Evolutionary conservation across 92 coral and sea anemone genomes (phyloP).

Genomic region (Umimayanthus kanabou): DNA sequence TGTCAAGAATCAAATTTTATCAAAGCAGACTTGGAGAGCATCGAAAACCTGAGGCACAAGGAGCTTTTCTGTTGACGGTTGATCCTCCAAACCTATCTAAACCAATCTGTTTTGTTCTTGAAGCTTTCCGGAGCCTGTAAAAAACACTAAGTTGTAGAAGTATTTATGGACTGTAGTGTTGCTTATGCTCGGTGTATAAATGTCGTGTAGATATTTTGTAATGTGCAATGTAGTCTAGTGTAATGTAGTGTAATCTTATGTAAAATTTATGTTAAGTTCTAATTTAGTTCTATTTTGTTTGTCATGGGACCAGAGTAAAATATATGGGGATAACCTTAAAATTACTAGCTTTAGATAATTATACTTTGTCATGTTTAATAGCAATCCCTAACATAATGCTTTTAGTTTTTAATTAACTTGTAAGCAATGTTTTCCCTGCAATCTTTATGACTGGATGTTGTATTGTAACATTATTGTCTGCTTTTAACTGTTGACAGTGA

Average conservation of each 20-base stretch:
- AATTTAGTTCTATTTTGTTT: background rate
- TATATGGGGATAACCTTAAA: too few relatives aligned
- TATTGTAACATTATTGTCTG: background rate
- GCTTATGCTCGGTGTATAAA: background rate
- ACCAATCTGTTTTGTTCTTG: too few relatives aligned
- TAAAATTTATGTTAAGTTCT: background rate
- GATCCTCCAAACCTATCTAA: too few relatives aligned
- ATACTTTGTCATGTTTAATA: background rate
- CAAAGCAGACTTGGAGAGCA: too few relatives aligned
- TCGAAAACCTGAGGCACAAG: too few relatives aligned
- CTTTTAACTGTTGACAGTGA: background rate
- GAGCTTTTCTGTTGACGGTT: too few relatives aligned
- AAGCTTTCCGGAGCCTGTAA: too few relatives aligned
- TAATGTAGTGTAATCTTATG: slow-evolving; percentile 22
- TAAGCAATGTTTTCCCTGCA: background rate
- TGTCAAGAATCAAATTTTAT: background rate
- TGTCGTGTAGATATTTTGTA: slow-evolving; percentile 18
- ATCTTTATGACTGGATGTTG: background rate
- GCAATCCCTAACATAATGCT: background rate
- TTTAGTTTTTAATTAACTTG: background rate
- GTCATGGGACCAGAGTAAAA: background rate
- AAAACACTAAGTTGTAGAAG: too few relatives aligned
- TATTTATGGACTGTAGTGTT: too few relatives aligned
- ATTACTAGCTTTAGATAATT: background rate
- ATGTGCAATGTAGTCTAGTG: background rate